Conservation (phyloP, 2,113 vertebrate species). For the Diadophis punctatus region DNA sequence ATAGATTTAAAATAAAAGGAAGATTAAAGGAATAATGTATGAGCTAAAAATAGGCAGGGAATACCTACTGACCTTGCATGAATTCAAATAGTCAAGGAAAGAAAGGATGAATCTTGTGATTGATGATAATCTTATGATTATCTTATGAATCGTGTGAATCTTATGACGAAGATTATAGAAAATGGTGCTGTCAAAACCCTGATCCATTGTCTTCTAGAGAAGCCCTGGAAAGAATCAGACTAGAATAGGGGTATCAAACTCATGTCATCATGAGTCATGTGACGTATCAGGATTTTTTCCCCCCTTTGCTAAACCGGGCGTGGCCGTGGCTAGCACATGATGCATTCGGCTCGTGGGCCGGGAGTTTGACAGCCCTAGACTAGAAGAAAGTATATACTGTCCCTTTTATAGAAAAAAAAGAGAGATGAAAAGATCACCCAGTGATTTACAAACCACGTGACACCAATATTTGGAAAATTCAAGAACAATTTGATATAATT, state of each 20-base stretch:
- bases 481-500: not conserved
- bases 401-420: not conserved
- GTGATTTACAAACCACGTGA: not conserved
- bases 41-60: not conserved
- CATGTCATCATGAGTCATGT: too few relatives aligned
- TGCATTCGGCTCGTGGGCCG: rapidly evolving
- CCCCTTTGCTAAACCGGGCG: too few relatives aligned
- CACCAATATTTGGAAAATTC: not conserved
- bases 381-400: not conserved
- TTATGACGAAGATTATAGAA: not conserved
- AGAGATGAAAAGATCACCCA: not conserved
- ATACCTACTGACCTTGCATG: not conserved
- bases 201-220: not conserved
- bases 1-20: not conserved
- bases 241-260: not conserved
- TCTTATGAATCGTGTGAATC: too few relatives aligned
- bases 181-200: not conserved
- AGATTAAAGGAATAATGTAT: not conserved
- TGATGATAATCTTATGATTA: too few relatives aligned
- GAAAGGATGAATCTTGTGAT: not conserved
- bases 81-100: not conserved
- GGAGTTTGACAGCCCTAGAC: too few relatives aligned
- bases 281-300: too few relatives aligned
- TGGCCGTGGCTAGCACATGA: too few relatives aligned
- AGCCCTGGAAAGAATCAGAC: not conserved